These are phyloP conservation scores for Neosilurus hyrtlii DNA, from an alignment of 2,797 vertebrate species.

Conservation along the genomic window DNA sequence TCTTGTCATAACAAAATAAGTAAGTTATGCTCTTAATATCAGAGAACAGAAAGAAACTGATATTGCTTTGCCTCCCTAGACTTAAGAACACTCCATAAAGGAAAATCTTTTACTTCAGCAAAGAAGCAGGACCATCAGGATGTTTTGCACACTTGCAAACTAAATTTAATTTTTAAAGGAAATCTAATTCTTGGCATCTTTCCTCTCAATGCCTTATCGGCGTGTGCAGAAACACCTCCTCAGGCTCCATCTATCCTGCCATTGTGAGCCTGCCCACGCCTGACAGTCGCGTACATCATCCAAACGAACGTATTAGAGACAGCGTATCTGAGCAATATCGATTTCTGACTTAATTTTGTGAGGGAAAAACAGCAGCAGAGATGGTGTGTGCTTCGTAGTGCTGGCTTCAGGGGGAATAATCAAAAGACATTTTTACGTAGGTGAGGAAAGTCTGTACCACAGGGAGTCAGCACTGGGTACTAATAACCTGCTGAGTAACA, in stretches of 20 bases:
- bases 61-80: too few relatives aligned
- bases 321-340: slow-evolving; percentile 30
- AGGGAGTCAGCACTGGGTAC: background rate
- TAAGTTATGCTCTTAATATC: background rate
- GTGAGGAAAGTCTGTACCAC: background rate
- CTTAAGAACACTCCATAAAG: background rate
- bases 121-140: slow-evolving; percentile 24
- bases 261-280: slow-evolving; percentile 21
- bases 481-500: slow-evolving; percentile 22
- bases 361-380: slow-evolving; percentile 19
- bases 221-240: slow-evolving; percentile 38
- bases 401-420: background rate
- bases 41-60: background rate
- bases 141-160: slow-evolving; percentile 29
- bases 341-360: slow-evolving; percentile 34
- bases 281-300: slow-evolving; percentile 48
- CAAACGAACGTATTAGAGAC: slow-evolving; percentile 40
- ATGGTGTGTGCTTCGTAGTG: background rate
- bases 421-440: slow-evolving; percentile 11
- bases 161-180: slow-evolving; percentile 39
- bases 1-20: background rate
- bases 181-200: slow-evolving; percentile 43
- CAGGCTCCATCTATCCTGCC: slow-evolving; percentile 39
- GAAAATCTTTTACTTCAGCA: background rate
- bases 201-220: slow-evolving; percentile 42